Conservation (phyloP, 2,113 vertebrate species). For the Cariama cristata region DNA sequence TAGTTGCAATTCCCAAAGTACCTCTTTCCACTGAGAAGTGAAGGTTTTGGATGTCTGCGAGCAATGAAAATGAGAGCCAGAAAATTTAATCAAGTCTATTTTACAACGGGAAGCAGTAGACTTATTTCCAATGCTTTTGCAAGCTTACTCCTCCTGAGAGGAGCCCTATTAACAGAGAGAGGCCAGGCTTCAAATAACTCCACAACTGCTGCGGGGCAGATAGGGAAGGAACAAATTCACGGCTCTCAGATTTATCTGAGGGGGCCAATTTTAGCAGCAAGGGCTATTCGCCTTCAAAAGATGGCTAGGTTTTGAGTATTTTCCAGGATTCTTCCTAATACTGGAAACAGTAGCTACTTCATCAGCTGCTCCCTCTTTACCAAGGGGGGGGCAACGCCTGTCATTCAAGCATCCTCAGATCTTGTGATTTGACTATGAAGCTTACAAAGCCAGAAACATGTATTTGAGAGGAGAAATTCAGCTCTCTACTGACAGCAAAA, state of each 20-base stretch:
- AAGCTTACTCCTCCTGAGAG: slow-evolving; percentile 31
- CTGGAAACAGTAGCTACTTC: neutral
- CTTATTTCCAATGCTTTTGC: slow-evolving; percentile 24
- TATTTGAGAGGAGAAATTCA: neutral
- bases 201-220: neutral
- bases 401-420: neutral
- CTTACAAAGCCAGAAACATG: neutral
- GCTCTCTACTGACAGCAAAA: neutral
- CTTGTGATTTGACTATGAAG: neutral
- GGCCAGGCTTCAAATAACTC: slow-evolving; percentile 22
- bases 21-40: neutral
- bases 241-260: neutral
- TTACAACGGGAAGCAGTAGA: slow-evolving; percentile 32
- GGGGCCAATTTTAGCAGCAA: neutral
- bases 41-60: neutral
- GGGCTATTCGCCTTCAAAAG: neutral
- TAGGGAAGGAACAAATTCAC: slow-evolving; percentile 17
- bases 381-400: neutral
- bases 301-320: neutral
- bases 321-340: neutral
- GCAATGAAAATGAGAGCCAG: slow-evolving; percentile 16
- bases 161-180: neutral
- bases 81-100: slow-evolving; percentile 58
- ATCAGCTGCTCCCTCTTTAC: neutral
- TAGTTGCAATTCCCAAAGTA: neutral